Percentiles rank a stretch among this genome's conserved stretches.
phyloP scores from a whole-genome alignment of 2,113 vertebrate genomes.

The Cariama cristata region DNA sequence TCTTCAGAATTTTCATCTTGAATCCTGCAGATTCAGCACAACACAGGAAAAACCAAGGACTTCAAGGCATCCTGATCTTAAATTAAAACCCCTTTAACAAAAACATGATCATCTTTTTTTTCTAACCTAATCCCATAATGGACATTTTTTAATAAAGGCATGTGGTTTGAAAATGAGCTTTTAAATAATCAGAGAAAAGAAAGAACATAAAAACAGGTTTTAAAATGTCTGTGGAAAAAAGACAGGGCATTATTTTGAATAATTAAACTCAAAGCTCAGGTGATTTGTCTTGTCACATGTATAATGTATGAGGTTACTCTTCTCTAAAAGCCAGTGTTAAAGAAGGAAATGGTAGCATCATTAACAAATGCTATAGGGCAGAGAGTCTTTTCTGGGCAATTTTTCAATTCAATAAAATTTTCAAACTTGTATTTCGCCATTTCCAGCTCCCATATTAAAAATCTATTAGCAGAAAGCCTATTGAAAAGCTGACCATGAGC shows the following conservation, averaged over 20 bases:
- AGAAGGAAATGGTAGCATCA: background rate
- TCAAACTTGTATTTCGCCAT: constrained; percentile 5
- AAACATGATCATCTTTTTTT: background rate
- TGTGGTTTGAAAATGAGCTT: constrained; percentile 11
- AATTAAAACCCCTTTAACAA: background rate
- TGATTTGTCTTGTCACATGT: constrained; percentile 34
- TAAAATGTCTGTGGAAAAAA: background rate
- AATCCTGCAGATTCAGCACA: background rate
- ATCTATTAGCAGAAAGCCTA: constrained; percentile 65
- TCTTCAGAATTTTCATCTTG: background rate
- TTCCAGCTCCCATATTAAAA: constrained; percentile 68
- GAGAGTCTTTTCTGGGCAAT: background rate
- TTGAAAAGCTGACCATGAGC: constrained; percentile 52
- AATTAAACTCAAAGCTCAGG: background rate
- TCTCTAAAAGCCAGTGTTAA: background rate
- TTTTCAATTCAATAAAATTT: constrained; percentile 48
- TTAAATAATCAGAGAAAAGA: background rate
- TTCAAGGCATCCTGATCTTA: background rate
- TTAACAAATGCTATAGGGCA: constrained; percentile 12
- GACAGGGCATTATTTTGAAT: background rate
- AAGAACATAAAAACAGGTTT: background rate
- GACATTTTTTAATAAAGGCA: background rate
- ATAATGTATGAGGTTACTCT: background rate
- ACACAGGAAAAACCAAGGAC: background rate
- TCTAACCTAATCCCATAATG: background rate